phyloP scores from a whole-genome alignment of 1,140 invertebrate genomes.

The Cyclina sinensis region DNA sequence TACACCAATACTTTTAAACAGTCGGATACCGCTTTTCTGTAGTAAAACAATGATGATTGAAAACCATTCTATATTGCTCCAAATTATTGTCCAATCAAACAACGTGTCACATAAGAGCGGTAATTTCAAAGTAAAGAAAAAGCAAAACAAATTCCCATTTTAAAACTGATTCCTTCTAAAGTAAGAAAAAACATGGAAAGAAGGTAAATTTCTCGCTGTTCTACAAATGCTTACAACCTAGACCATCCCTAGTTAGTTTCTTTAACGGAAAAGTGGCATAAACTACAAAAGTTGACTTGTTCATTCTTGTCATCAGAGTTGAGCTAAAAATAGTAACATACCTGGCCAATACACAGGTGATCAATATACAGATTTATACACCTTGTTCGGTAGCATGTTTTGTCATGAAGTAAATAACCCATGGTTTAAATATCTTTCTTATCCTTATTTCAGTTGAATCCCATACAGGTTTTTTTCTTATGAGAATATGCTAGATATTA shows the following conservation, averaged over 20 bases:
- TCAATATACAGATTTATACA: neutral
- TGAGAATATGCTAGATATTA: too few species aligned
- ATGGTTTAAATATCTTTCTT: too few species aligned
- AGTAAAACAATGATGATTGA: neutral
- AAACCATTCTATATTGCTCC: neutral
- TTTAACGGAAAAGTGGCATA: neutral
- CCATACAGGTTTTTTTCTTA: too few species aligned
- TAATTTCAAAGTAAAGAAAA: constrained; percentile 54
- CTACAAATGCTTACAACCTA: neutral
- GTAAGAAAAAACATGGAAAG: neutral
- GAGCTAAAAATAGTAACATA: neutral
- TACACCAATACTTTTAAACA: neutral
- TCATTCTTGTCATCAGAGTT: neutral
- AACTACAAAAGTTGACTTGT: neutral
- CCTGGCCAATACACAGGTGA: neutral
- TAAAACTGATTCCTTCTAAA: neutral
- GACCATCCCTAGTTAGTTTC: too few species aligned
- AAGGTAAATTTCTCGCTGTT: neutral
- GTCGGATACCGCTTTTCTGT: neutral
- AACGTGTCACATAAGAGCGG: constrained; percentile 9
- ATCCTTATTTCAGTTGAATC: too few species aligned
- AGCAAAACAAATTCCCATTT: neutral
- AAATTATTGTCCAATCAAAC: neutral
- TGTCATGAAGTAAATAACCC: neutral
- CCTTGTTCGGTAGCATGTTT: neutral